Base-by-base conservation (phyloP, 92 coral and sea anemone genomes). In the Umimayanthus kanabou region DNA sequence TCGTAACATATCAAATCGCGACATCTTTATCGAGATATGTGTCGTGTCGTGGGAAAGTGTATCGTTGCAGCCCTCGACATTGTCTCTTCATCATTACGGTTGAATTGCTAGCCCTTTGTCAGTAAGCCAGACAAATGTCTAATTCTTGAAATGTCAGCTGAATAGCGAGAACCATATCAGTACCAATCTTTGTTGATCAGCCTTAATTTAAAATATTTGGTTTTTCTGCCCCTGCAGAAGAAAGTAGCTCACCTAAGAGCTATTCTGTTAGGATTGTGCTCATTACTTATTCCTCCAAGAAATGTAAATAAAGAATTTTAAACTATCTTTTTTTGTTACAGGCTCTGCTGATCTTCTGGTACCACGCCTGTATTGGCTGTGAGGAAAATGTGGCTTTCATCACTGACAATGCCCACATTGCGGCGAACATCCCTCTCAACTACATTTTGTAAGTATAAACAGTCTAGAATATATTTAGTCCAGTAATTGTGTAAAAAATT, bases 321-420 rank as follows among this genome's bases (percentile, higher is more conserved):
- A 33, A 11, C 9, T 82, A n/a, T 66, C 22, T 33, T 33, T 81
- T 9, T 84, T 4, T 53, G 76, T 65, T 42, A 14, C 61, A 97
- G 99, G 99, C 99, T 20, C 84, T 97, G 89, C 82, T 97, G 28
- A 89, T 96, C 85, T 97, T 93, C 92, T 97, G 99, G 99, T 97
- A 88, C 86, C 99, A 97, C 78, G 95, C 94, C 16, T 91, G 98
- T 57, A 80, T 87, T 53, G 98, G 95, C 90, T 97, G 99, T 74
- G 97, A 95, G 73, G 92, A 91, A 79, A 97, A 97, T 73, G 87
- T 94, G 10, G 95, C 95, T 65, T 97, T 95, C 73, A 95, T 97
- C 57, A 95, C 99, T 29, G 98, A 95, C 14, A 97, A 91, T 15
- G 88, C 89, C 30, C 97, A 94, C 58, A 97, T 97, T 72, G 94